A percentile compares a stretch with the other conserved stretches of the same genome.
Evolutionary conservation across 2,113 vertebrate genomes (phyloP).

Genomic region (Turnix velox): DNA sequence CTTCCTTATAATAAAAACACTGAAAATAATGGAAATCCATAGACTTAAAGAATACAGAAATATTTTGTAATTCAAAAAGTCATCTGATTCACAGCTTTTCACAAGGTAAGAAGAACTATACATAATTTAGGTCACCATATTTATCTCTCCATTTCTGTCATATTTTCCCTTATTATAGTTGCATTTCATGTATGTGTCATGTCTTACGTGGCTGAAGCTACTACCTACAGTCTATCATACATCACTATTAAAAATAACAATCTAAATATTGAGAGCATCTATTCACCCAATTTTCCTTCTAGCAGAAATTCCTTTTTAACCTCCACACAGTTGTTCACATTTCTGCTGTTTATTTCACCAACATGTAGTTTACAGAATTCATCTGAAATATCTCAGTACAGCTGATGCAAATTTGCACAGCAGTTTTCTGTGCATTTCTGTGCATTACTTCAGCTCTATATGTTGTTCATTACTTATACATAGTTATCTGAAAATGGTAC

Average conservation of each 20-base stretch:
- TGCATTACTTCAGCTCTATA: neutral
- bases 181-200: neutral
- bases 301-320: neutral
- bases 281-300: neutral
- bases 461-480: neutral
- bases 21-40: neutral
- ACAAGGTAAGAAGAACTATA: neutral
- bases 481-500: neutral
- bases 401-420: neutral
- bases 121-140: neutral
- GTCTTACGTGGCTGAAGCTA: neutral
- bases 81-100: neutral
- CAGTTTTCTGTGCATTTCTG: neutral
- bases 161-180: neutral
- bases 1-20: neutral
- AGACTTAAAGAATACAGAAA: neutral
- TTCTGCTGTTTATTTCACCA: neutral
- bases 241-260: neutral
- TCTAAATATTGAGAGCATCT: neutral
- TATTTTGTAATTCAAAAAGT: neutral
- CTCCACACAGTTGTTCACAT: neutral
- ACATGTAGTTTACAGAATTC: neutral
- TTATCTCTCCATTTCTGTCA: neutral
- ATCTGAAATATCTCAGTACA: neutral
- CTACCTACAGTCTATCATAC: neutral